Percentiles rank a stretch among this genome's conserved stretches.
phyloP scores from a whole-genome alignment of 2,113 vertebrate species.

The Gallinago paraguaiae region DNA sequence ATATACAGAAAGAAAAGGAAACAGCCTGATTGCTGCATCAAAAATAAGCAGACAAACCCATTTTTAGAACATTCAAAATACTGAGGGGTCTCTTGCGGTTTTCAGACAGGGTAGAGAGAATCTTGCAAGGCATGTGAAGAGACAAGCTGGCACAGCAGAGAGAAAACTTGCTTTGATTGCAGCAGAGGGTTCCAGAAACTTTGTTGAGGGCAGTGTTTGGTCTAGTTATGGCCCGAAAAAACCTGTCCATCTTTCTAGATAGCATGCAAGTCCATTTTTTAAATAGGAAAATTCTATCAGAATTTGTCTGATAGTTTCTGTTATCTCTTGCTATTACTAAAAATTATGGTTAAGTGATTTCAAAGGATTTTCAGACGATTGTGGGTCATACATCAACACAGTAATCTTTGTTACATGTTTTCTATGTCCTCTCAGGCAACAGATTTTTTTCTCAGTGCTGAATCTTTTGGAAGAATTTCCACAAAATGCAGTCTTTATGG shows the following conservation, averaged over 20 bases:
- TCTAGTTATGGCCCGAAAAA: background rate
- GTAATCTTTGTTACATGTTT: background rate
- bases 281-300: background rate
- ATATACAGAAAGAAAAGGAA: background rate
- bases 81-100: background rate
- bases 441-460: background rate
- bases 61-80: background rate
- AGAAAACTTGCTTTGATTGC: background rate
- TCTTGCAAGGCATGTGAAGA: background rate
- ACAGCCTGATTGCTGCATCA: accelerated
- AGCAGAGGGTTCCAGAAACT: background rate
- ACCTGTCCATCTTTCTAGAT: background rate
- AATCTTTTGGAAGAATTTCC: background rate
- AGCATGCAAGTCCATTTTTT: background rate
- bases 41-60: background rate
- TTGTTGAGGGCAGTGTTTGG: background rate
- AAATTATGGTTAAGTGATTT: background rate
- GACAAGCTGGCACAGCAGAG: background rate
- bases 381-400: background rate
- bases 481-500: background rate
- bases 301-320: background rate
- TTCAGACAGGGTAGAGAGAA: background rate
- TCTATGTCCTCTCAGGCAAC: background rate
- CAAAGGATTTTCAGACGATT: background rate
- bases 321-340: background rate